Base-by-base conservation (phyloP, 1,140 invertebrate genomes). In the Drosophila saltans region DNA sequence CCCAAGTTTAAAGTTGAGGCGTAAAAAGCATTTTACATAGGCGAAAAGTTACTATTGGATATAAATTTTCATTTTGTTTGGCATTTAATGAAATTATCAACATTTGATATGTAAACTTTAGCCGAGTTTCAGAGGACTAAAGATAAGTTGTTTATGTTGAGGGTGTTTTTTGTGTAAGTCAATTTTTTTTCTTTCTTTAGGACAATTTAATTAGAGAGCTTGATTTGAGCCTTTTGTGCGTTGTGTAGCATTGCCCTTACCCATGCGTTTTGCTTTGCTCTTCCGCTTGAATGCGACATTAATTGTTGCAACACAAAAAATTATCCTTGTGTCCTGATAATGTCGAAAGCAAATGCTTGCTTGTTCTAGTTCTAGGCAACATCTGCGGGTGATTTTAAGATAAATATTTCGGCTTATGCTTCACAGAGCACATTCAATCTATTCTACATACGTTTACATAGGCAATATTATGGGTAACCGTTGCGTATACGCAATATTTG, bases 1-100 rank as follows among this genome's bases (percentile, higher is more conserved):
- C 48, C 8, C 59, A 39, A 57, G 45, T 66, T 73, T 52, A 58
- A 77, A 81, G 60, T 40, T 28, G 24, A 45, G 33, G 16, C 16
- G 16, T 16, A 36, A 36, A 36, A 36, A 36, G 1, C 39, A 64
- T 52, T 28, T 43, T 45, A 16, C 30, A 64, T 28, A 52, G 39
- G 48, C 58, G 16, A 16, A 72, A 83, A 69, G 67, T 72, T 43
- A 52, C 63, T 52, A 48, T 45, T 36, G 24, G 45, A 75, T 71
- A 59, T 48, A 24, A 56, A 45, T 66, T 64, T 69, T 48, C 67
- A 79, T 88, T 86, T 88, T 82, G 79, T 86, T 82, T 82, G 72
- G 62, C 83, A 74, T 71, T 69, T 77, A 86, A 86, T 80, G 57
- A 71, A 88, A 80, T 86, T 86, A 86, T 88, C 84, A 86, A 86